Conservation (phyloP, 2,113 vertebrate species). For the Lepisosteus oculatus region DNA sequence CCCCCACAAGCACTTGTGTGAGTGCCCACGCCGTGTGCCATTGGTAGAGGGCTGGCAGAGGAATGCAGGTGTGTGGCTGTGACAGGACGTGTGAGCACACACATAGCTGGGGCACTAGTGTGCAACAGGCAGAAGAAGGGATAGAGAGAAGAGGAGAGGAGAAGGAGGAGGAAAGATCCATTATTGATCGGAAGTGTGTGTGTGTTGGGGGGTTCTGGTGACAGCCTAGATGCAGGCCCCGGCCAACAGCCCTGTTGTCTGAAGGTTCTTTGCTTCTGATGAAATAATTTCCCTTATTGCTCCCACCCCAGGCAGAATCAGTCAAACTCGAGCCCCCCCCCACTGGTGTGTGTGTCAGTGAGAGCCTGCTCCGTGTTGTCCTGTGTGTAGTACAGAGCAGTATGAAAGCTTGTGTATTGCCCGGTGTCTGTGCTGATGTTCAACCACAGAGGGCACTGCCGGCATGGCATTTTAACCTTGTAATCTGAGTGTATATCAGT, state of each 20-base stretch:
- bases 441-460: too few species aligned
- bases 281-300: constrained; percentile 54
- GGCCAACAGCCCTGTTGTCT: constrained; percentile 46
- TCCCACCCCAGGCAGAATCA: constrained; percentile 29
- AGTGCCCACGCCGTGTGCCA: too few species aligned
- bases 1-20: too few species aligned
- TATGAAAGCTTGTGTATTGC: too few species aligned
- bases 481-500: too few species aligned
- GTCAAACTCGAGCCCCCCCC: constrained; percentile 37
- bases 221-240: constrained; percentile 31
- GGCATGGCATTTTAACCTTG: too few species aligned
- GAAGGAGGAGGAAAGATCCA: constrained; percentile 48
- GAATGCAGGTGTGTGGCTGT: constrained; percentile 41
- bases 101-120: not conserved
- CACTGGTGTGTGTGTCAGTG: too few species aligned
- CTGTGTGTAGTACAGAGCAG: too few species aligned
- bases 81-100: not conserved
- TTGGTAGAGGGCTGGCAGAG: too few species aligned
- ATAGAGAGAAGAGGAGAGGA: not conserved
- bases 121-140: constrained; percentile 26
- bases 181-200: constrained; percentile 60
- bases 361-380: too few species aligned
- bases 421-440: too few species aligned
- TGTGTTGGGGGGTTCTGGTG: constrained; percentile 45
- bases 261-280: constrained; percentile 57